Conservation (phyloP, 2,888 invertebrate species). For the Aleiodes testaceus region DNA sequence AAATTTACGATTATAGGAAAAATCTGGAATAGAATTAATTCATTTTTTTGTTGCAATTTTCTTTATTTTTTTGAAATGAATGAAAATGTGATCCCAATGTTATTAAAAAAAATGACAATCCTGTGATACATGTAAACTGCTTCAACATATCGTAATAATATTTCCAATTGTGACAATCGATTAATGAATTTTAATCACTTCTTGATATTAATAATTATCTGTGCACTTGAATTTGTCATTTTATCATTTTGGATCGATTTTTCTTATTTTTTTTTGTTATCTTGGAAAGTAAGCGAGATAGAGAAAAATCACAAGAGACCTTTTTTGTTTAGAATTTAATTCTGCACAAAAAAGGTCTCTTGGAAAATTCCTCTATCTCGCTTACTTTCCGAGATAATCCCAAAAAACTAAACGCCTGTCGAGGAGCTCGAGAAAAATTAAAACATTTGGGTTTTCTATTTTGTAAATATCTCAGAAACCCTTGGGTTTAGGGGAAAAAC, state of each 20-base stretch:
- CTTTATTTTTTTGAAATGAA: neutral
- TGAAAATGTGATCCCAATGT: constrained; percentile 57
- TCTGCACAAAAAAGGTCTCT: too few relatives aligned
- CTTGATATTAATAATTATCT: neutral
- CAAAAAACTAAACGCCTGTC: too few relatives aligned
- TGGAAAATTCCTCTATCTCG: too few relatives aligned
- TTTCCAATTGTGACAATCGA: constrained; percentile 49
- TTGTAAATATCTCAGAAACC: too few relatives aligned
- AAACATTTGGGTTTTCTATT: too few relatives aligned
- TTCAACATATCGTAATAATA: constrained; percentile 65
- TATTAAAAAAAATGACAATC: constrained; percentile 63
- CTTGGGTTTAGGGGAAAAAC: too few relatives aligned
- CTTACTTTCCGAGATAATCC: too few relatives aligned
- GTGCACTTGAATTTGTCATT: constrained; percentile 5
- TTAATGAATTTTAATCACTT: constrained; percentile 40
- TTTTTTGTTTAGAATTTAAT: too few relatives aligned
- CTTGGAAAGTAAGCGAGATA: too few relatives aligned
- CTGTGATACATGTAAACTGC: constrained; percentile 66
- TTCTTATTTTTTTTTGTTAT: too few relatives aligned
- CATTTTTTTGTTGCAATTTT: constrained; percentile 30
- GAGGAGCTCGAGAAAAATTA: too few relatives aligned
- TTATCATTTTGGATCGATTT: neutral
- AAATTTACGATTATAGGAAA: constrained; percentile 57
- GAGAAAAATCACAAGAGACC: too few relatives aligned
- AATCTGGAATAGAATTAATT: constrained; percentile 51